Evolutionary conservation across 2,888 invertebrate species (phyloP).

Genomic region (Eulithis prunata): DNA sequence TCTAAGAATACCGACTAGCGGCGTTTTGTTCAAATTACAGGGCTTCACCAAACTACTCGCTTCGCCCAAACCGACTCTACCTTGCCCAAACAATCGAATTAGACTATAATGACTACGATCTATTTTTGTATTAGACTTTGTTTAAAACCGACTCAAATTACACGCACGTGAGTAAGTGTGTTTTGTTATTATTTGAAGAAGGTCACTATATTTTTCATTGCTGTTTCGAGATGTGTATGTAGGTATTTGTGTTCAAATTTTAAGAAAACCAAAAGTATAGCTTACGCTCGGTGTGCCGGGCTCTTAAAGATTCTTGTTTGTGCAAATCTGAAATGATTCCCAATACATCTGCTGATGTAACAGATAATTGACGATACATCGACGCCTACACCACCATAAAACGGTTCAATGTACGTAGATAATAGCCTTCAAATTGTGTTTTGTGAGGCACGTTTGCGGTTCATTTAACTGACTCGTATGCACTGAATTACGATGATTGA

Average conservation of each 20-base stretch:
- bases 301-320: background rate
- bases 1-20: slow-evolving; percentile 63
- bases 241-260: no score
- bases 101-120: slow-evolving; percentile 68
- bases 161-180: slow-evolving; percentile 31
- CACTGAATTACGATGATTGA: slow-evolving; percentile 60
- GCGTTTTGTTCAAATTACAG: slow-evolving; percentile 73
- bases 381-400: slow-evolving; percentile 21
- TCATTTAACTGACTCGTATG: slow-evolving; percentile 49
- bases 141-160: slow-evolving; percentile 34
- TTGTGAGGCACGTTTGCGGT: slow-evolving; percentile 34
- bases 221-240: no score
- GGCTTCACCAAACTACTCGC: slow-evolving; percentile 62
- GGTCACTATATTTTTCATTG: slow-evolving; percentile 2
- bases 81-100: slow-evolving; percentile 80
- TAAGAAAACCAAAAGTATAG: no score
- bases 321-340: slow-evolving; percentile 6
- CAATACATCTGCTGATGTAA: background rate
- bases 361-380: slow-evolving; percentile 23
- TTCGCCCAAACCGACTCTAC: slow-evolving; percentile 66
- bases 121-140: slow-evolving; percentile 42
- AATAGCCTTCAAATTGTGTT: slow-evolving; percentile 26
- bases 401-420: slow-evolving; percentile 25
- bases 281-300: no score
- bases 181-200: slow-evolving; percentile 22